A percentile compares a stretch with the other conserved stretches of the same genome.
Evolutionary conservation across 2,113 vertebrate species (phyloP).

Genomic region (Sinosuthora webbiana): DNA sequence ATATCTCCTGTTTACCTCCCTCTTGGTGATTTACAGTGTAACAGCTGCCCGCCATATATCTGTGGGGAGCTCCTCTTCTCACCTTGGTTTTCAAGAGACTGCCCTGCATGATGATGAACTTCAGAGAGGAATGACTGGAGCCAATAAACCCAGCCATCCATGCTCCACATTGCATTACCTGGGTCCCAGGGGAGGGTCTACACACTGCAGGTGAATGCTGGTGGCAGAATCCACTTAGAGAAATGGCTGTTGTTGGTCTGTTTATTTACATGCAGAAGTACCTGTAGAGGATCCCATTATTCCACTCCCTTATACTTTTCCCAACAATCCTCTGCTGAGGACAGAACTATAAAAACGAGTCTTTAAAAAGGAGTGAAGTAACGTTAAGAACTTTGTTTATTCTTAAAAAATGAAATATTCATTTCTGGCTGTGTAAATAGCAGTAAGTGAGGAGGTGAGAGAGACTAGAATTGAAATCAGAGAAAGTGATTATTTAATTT

Average conservation of each 20-base stretch:
- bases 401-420: not conserved
- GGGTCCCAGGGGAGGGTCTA: constrained; percentile 11
- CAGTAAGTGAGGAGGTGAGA: not conserved
- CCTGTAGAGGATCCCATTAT: not conserved
- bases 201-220: constrained; percentile 10
- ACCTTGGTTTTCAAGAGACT: not conserved
- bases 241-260: not conserved
- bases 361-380: not conserved
- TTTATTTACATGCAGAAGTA: constrained; percentile 18
- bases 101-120: constrained; percentile 24
- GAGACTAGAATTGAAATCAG: not conserved
- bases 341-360: not conserved
- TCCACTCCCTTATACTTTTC: not conserved
- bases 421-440: not conserved
- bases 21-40: constrained; percentile 1
- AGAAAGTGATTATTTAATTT: not conserved
- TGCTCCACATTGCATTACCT: constrained; percentile 2
- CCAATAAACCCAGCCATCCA: constrained; percentile 32
- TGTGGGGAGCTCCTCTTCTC: constrained; percentile 16
- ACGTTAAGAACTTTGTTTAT: not conserved
- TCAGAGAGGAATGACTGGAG: constrained; percentile 21
- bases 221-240: constrained; percentile 8
- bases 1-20: not conserved
- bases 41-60: not conserved
- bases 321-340: not conserved